Conservation (phyloP, 1,140 invertebrate species). For the Adoxophyes honmai region DNA sequence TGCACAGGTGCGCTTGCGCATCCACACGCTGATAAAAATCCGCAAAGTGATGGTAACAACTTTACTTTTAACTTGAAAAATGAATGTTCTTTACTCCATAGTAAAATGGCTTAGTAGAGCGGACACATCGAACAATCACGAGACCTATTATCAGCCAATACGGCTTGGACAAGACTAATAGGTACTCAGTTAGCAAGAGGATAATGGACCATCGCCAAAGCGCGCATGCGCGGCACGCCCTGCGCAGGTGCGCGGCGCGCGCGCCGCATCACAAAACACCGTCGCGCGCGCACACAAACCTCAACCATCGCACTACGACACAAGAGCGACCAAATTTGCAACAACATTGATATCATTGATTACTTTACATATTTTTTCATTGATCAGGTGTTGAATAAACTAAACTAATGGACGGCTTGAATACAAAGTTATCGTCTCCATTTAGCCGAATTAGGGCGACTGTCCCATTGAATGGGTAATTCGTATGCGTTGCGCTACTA, state of each 20-base stretch:
- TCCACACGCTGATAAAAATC: conserved; percentile 9
- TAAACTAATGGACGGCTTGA: neutral
- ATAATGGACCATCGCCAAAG: neutral
- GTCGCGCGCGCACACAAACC: conserved; percentile 3
- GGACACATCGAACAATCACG: too few species aligned
- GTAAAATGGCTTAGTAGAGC: too few species aligned
- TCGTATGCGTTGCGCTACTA: conserved; percentile 4
- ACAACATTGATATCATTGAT: conserved; percentile 20
- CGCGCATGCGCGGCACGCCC: conserved; percentile 40
- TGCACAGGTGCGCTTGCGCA: conserved; percentile 32
- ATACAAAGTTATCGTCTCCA: conserved; percentile 8
- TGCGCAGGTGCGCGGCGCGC: conserved; percentile 59
- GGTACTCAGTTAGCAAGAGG: neutral
- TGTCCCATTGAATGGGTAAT: neutral
- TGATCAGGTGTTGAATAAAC: conserved; percentile 19
- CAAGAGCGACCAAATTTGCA: neutral
- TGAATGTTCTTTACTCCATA: too few species aligned
- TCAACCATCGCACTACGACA: neutral
- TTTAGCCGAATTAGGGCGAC: conserved; percentile 13
- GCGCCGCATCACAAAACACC: conserved; percentile 40
- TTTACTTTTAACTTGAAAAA: too few species aligned
- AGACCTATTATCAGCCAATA: neutral
- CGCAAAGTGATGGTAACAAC: neutral
- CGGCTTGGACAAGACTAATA: neutral
- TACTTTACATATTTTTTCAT: conserved; percentile 28